Conservation (phyloP, 1,140 invertebrate species). For the Portunus trituberculatus region DNA sequence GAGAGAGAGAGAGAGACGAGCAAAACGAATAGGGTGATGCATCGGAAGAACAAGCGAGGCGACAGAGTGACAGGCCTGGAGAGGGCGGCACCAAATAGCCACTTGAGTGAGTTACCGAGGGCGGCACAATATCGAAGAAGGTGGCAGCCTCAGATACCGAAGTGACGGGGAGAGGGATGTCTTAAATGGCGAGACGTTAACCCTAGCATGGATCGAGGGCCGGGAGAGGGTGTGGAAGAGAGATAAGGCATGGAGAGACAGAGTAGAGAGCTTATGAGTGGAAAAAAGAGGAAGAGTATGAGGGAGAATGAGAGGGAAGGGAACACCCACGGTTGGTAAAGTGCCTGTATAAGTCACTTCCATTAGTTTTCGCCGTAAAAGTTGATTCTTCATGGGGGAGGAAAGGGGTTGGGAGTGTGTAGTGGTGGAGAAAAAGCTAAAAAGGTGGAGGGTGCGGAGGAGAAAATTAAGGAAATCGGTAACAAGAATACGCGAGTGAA, state of each 20-base stretch:
- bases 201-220: background rate
- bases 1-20: background rate
- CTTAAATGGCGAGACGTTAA: background rate
- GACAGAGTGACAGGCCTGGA: too few relatives aligned
- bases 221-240: background rate
- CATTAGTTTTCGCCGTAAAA: background rate
- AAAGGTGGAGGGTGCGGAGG: background rate
- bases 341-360: background rate
- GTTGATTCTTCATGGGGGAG: background rate
- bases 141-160: background rate
- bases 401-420: background rate
- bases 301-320: background rate
- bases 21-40: background rate
- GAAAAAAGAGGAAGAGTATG: background rate
- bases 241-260: background rate
- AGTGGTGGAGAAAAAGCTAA: background rate
- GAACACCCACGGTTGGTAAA: too few relatives aligned
- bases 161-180: background rate
- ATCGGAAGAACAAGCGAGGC: too few relatives aligned
- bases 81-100: background rate
- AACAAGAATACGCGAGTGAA: background rate
- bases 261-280: background rate
- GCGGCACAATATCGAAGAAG: background rate
- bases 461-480: background rate
- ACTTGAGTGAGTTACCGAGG: background rate